Percentiles rank a stretch among this genome's conserved stretches.
phyloP scores from a whole-genome alignment of 2,113 vertebrate species.

The Tragelaphus scriptus region DNA sequence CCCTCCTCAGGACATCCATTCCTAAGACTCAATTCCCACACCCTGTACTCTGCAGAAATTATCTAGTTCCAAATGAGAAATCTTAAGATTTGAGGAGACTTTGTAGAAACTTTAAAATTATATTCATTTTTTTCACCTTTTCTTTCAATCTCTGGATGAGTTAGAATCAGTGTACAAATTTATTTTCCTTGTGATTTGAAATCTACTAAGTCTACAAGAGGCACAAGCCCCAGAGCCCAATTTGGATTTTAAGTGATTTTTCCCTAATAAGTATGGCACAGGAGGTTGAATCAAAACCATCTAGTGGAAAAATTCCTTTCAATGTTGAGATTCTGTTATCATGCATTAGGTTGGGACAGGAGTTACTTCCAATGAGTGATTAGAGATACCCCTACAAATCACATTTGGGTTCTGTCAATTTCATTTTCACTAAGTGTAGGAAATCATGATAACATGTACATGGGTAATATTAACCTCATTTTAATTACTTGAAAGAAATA shows the following conservation, averaged over 20 bases:
- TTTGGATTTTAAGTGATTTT: not conserved
- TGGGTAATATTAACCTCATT: not conserved
- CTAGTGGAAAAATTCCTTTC: not conserved
- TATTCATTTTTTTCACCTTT: not conserved
- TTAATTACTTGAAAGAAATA: not conserved
- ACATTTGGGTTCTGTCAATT: not conserved
- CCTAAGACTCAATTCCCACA: not conserved
- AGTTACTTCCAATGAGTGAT: not conserved
- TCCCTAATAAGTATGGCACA: not conserved
- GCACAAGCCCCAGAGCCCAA: not conserved
- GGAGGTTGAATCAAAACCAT: not conserved
- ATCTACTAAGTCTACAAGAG: not conserved
- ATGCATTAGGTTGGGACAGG: not conserved
- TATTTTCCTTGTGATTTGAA: not conserved
- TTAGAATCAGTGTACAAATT: not conserved
- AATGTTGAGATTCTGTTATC: not conserved
- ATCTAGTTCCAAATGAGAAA: not conserved
- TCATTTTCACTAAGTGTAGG: not conserved
- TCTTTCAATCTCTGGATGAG: not conserved
- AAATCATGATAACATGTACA: not conserved
- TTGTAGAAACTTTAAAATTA: not conserved
- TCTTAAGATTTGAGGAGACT: not conserved
- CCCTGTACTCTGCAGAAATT: not conserved
- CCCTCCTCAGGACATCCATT: not conserved
- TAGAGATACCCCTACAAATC: too few relatives aligned